Base-by-base conservation (phyloP, 2,113 vertebrate genomes). In the Pandion haliaetus region DNA sequence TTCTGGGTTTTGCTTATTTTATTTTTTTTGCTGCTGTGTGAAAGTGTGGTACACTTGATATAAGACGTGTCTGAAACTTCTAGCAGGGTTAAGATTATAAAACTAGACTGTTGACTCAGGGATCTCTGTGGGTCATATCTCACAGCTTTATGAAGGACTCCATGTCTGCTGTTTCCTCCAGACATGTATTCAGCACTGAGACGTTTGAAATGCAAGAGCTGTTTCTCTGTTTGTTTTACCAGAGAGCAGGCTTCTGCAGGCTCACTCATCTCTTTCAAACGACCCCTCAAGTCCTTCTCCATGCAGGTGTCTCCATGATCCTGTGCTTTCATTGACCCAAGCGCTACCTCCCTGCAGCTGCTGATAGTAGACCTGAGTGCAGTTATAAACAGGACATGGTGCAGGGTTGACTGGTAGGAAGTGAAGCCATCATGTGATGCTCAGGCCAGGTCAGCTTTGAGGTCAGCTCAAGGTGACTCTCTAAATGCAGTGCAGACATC, bases 51-150 rank as follows among this genome's bases (percentile, higher is more conserved):
- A 6, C 20, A 3, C 42, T 81, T 50, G 58, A 49, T 77, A 6
- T 2, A 15, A 69, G 78, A 25, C 0, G 0, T 14, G 49, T 87
- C 57, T 82, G 58, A 78, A 94, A 32, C 49, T 70, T 4, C 0
- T 47, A 28, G 57, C 62, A 29, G 54, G 49, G 70, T 79, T 32
- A 19, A 67, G 61, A 14, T 67, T 61, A n/a, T 55, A 87, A 91
- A 93, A 85, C 89, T 36, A 89, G 81, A 1, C 38, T 94, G 84
- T 76, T 24, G 1, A 17, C 65, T 93, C 70, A 8, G 65, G n/a
- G 78, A 49, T 67, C 58, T 69, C 73, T 59, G 47, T 26, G 65
- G 92, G 47, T 86, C 52, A 19, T 76, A 61, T 71, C 55, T 67
- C 69, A 42, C 47, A 78, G 47, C 80, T 82, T 42, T 71, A 6